Evolutionary conservation across 2,888 invertebrate species (phyloP), one percentile per base, ranked within the genome.

Genomic region (Plebejus melissa): DNA sequence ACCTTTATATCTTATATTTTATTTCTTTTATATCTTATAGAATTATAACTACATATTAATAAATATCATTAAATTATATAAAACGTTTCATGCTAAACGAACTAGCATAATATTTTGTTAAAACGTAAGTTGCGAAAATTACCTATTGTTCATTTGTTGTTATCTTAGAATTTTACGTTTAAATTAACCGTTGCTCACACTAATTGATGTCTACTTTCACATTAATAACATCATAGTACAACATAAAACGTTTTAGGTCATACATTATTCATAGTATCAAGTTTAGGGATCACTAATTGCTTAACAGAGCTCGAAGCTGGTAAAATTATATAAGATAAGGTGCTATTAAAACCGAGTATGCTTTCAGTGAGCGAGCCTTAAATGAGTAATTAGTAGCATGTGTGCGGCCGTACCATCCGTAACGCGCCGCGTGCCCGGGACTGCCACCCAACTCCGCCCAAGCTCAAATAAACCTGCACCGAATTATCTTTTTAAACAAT

Each of bases 401-500:
- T 90, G 90, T 90, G 88, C 82, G 82, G 79, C 83, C 80, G 79
- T 76, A 84, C 86, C 87, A 86, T 89, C 89, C 86, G 85, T 84
- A 86, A 84, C 85, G 84, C 85, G 83, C 87, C 86, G 86, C 85
- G 83, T 84, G 87, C 76, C 82, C 83, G 83, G 82, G 84, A 85
- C 85, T 83, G 85, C 85, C 79, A 81, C 58, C 57, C 57, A 2
- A 76, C 74, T 76, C 83, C 83, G 81, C 85, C 86, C 86, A 82
- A 81, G 82, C 83, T 83, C 87, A 87, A 88, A 90, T 90, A 90
- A 88, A 90, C 88, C 88, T 84, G 83, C 86, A 85, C 86, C 82
- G 87, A 89, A 91, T 90, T 90, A 90, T 90, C 88, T 90, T 90
- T 89, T 87, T 87, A 87, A 89, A 90, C 89, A 89, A 90, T 90